A percentile compares a stretch with the other conserved stretches of the same genome.
Evolutionary conservation across 2,888 invertebrate species (phyloP).

Genomic region (Troilus luridus): DNA sequence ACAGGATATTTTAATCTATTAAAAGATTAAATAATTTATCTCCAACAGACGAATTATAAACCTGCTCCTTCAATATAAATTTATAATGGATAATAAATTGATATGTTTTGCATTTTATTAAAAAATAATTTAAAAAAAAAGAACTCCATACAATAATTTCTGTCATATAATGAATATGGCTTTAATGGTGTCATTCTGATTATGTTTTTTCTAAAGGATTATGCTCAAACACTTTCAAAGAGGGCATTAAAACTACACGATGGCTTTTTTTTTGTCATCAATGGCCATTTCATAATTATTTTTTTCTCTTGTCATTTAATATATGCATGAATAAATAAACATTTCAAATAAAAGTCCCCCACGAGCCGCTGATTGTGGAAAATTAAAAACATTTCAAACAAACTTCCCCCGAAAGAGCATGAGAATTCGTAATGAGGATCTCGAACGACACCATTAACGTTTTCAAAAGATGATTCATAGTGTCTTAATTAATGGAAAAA

Average conservation of each 20-base stretch:
- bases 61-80: neutral
- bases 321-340: conserved; percentile 49
- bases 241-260: conserved; percentile 15
- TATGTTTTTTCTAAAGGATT: neutral
- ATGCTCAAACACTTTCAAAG: conserved; percentile 6
- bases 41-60: no score
- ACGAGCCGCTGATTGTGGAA: neutral
- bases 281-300: conserved; percentile 32
- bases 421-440: neutral
- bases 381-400: neutral
- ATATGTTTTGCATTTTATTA: neutral
- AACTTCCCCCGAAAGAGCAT: no score
- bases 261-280: neutral
- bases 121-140: neutral
- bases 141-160: neutral
- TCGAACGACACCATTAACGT: neutral
- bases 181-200: neutral
- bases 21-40: no score
- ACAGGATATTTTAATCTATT: no score
- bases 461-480: neutral
- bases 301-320: conserved; percentile 6
- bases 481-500: neutral
- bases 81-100: neutral
- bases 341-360: neutral
- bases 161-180: neutral